Evolutionary conservation across 2,113 vertebrate species (phyloP), one percentile per base, ranked within the genome.

Genomic region (Rhea pennata): DNA sequence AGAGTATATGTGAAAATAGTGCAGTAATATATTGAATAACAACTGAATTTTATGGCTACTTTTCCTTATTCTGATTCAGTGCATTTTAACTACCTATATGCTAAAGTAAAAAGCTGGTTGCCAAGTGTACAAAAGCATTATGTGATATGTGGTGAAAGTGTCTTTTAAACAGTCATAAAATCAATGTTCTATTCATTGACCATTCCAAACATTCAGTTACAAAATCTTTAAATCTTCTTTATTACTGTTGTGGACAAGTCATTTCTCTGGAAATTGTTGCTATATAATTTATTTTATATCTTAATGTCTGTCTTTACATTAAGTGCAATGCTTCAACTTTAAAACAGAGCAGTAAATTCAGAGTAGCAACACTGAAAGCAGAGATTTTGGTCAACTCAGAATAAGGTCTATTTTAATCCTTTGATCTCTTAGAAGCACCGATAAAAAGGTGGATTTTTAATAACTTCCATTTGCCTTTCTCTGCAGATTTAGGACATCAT

Each of bases 241-340:
- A 87, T 61, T 92, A 54, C 70, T 87, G 17, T 58, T 91, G 58
- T 87, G 92, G 73, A 70, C 26, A 14, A 3, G 15, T 8, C 48
- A 72, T 96, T 96, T 96, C 42, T 94, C 79, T 92, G 48, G 78
- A 90, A 91, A 82, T 75, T 79, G 59, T 79, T 95, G 79, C 72
- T 86, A 2, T 46, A 48, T 78, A 69, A 78, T 95, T 87, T 87
- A 82, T 93, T 94, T 87, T 84, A 14, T 65, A 79, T 76, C 22
- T 76, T 73, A 53, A 79, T 61, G 58, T 84, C 48, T 88, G 15
- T 79, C 77, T 87, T 78, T 87, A 48, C n/a, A 53, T 66, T 79
- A 53, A 92, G 21, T 81, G 70, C 53, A 53, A n/a, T 82, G 40
- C 50, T 95, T 93, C 76, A 61, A 7, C 17, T 20, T 84, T 79